Conservation (phyloP, 1,140 invertebrate genomes). For the Dendroctonus ponderosae region DNA sequence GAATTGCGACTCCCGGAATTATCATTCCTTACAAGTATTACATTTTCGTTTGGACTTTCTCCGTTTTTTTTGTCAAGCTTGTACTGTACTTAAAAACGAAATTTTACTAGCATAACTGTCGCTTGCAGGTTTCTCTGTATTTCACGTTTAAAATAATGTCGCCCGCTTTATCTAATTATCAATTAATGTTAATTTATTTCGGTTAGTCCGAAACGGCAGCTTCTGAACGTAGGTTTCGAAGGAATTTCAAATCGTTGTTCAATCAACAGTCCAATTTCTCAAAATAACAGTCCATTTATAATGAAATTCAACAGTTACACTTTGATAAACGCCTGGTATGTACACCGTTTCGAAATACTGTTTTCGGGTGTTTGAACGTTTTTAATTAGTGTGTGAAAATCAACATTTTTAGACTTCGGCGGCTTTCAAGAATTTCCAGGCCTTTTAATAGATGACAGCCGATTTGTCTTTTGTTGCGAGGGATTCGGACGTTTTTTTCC, state of each 20-base stretch:
- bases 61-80: too few relatives aligned
- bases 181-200: too few relatives aligned
- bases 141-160: too few relatives aligned
- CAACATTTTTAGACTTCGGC: background rate
- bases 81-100: too few relatives aligned
- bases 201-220: too few relatives aligned
- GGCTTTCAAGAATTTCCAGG: conserved; percentile 9
- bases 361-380: conserved; percentile 12
- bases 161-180: too few relatives aligned
- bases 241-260: too few relatives aligned
- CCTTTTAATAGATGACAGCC: conserved; percentile 3
- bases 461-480: conserved; percentile 8
- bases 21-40: conserved; percentile 12
- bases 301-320: conserved; percentile 11
- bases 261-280: too few relatives aligned
- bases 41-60: background rate
- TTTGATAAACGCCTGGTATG: conserved; percentile 15
- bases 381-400: conserved; percentile 21
- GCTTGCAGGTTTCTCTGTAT: too few relatives aligned
- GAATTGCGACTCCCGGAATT: conserved; percentile 20
- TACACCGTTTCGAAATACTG: conserved; percentile 7
- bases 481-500: conserved; percentile 8
- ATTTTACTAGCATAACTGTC: too few relatives aligned
- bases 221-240: too few relatives aligned
- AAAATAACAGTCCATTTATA: background rate